Percentiles rank a stretch among this genome's conserved stretches.
phyloP scores from a whole-genome alignment of 2,797 vertebrate genomes.

The Chelidonichthys spinosus region DNA sequence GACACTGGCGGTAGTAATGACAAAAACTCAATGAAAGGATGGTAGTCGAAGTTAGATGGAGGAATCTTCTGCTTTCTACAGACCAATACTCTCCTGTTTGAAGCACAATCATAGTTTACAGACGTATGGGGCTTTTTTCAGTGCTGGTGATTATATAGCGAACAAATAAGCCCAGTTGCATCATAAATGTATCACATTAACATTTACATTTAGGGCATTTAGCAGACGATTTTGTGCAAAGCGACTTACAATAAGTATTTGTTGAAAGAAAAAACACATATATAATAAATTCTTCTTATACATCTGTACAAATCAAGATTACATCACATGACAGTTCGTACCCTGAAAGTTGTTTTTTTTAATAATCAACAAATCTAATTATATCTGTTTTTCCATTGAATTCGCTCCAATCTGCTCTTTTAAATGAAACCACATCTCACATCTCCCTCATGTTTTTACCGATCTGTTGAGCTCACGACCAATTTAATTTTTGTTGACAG shows the following conservation, averaged over 20 bases:
- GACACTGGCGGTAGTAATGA: conserved; percentile 14
- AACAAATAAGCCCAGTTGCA: background rate
- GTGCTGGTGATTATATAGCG: conserved; percentile 4
- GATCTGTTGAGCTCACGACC: conserved; percentile 42
- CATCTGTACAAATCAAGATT: background rate
- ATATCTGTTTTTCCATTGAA: conserved; percentile 20
- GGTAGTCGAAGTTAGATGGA: background rate
- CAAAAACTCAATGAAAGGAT: background rate
- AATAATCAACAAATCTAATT: conserved; percentile 43
- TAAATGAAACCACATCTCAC: conserved; percentile 16
- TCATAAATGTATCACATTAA: background rate
- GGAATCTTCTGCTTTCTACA: background rate
- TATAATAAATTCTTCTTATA: background rate
- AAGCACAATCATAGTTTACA: background rate
- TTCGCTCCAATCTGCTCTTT: conserved; percentile 9
- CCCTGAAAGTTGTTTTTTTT: conserved; percentile 19
- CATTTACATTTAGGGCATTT: too few species aligned
- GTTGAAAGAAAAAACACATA: too few species aligned
- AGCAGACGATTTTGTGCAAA: too few species aligned
- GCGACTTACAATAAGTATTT: too few species aligned
- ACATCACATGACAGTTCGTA: conserved; percentile 30
- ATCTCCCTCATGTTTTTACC: conserved; percentile 25
- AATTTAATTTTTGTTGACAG: conserved; percentile 54
- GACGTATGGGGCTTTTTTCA: too few species aligned
- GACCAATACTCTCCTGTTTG: background rate